phyloP scores from a whole-genome alignment of 2,113 vertebrate species.

The Rhagologus leucostigma region DNA sequence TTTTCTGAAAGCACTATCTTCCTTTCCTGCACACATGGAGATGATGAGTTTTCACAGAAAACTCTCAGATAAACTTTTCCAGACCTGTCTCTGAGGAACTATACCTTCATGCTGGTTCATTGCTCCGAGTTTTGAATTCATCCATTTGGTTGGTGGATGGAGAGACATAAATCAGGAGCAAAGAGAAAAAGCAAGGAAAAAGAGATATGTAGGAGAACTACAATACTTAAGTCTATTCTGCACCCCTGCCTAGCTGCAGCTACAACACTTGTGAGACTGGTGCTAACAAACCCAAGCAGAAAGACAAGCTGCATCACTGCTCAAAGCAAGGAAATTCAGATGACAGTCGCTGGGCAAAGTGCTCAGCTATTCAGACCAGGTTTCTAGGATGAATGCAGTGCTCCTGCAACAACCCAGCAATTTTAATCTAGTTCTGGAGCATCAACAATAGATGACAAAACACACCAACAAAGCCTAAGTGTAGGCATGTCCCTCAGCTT shows the following conservation, averaged over 20 bases:
- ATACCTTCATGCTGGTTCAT: background rate
- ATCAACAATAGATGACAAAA: background rate
- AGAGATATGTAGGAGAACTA: background rate
- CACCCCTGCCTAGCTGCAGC: background rate
- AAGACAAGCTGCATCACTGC: background rate
- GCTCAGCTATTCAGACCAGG: background rate
- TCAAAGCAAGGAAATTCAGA: background rate
- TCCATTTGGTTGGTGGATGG: background rate
- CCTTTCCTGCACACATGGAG: background rate
- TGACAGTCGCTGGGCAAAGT: accelerated
- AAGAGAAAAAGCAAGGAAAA: background rate
- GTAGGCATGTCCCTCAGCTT: background rate
- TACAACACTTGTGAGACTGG: background rate
- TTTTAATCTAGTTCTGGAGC: background rate
- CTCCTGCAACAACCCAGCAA: background rate
- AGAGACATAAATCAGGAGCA: background rate
- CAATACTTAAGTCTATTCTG: background rate
- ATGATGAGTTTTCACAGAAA: background rate
- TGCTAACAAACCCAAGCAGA: background rate
- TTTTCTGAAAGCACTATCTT: background rate
- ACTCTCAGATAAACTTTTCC: background rate
- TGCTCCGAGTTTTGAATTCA: background rate
- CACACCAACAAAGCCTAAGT: background rate
- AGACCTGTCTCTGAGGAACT: background rate
- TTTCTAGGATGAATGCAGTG: background rate